These are phyloP conservation scores for Anguilla obscura DNA, from an alignment of 2,797 vertebrate genomes.

Conservation along the genomic window DNA sequence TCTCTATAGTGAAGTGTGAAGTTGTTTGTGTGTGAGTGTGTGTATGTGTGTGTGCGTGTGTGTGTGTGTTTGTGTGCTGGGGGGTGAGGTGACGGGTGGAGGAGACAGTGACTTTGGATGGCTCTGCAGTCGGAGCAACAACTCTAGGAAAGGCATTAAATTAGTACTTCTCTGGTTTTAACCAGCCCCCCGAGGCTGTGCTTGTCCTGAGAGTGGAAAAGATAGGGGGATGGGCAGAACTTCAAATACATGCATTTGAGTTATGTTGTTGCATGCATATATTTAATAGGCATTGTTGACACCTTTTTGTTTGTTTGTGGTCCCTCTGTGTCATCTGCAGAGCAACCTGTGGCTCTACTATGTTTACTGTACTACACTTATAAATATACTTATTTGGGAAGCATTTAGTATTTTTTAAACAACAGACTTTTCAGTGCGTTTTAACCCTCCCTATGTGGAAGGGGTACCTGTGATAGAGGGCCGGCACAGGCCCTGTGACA, in stretches of 20 bases:
- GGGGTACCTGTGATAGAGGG: slow-evolving; percentile 65
- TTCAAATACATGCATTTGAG: too few species aligned
- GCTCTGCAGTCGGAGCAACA: neutral
- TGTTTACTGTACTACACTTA: too few species aligned
- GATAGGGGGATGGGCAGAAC: neutral
- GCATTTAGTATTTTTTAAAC: too few species aligned
- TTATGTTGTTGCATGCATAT: too few species aligned
- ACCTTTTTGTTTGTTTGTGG: too few species aligned
- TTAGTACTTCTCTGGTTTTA: neutral
- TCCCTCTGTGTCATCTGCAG: too few species aligned
- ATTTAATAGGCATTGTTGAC: too few species aligned
- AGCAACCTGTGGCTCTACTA: too few species aligned
- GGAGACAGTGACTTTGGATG: neutral
- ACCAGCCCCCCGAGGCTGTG: neutral
- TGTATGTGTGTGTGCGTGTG: neutral
- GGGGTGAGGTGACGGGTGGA: neutral
- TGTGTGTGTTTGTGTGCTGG: too few species aligned
- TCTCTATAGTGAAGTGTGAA: slow-evolving; percentile 26
- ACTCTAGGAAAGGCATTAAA: neutral
- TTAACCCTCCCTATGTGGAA: neutral
- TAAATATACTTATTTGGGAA: too few species aligned
- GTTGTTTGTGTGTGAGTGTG: slow-evolving; percentile 11
- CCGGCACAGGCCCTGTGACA: slow-evolving; percentile 48
- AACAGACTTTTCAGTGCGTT: neutral
- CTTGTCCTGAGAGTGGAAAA: neutral